Evolutionary conservation across 2,888 invertebrate genomes (phyloP).

Genomic region (Lepidocyrtoides sp.): DNA sequence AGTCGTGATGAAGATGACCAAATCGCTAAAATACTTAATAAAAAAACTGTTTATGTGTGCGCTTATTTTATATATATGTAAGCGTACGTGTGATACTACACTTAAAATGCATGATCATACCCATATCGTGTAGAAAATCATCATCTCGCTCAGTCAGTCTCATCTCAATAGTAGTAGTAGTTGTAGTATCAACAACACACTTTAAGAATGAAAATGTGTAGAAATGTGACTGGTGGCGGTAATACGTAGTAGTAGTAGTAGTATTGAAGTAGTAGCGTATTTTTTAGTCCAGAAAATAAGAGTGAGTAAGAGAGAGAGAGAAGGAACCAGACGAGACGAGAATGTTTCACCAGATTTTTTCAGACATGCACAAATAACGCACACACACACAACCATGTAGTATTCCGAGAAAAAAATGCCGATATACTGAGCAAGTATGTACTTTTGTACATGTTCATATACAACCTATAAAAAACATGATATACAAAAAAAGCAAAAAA

Average conservation of each 20-base stretch:
- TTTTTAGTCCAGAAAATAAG: constrained; percentile 39
- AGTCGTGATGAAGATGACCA: constrained; percentile 56
- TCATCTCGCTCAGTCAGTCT: background rate
- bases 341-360: constrained; percentile 70
- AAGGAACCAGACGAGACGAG: constrained; percentile 68
- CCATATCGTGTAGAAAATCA: background rate
- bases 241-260: constrained; percentile 1
- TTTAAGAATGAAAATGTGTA: constrained; percentile 63
- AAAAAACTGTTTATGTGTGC: constrained; percentile 39
- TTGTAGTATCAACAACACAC: constrained; percentile 1
- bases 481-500: no score
- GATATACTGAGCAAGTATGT: background rate
- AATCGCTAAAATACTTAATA: constrained; percentile 42
- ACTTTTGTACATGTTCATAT: no score
- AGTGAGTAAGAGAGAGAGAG: background rate
- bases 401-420: background rate
- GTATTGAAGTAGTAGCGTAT: constrained; percentile 30
- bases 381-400: background rate
- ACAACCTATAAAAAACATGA: no score
- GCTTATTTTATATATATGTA: background rate
- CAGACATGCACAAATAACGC: constrained; percentile 55
- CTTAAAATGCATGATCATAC: background rate
- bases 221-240: constrained; percentile 3
- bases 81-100: background rate
- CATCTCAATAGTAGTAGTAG: background rate